These are phyloP conservation scores for Corythornis leucogaster DNA, from an alignment of 2,797 vertebrate species.

Conservation along the genomic window DNA sequence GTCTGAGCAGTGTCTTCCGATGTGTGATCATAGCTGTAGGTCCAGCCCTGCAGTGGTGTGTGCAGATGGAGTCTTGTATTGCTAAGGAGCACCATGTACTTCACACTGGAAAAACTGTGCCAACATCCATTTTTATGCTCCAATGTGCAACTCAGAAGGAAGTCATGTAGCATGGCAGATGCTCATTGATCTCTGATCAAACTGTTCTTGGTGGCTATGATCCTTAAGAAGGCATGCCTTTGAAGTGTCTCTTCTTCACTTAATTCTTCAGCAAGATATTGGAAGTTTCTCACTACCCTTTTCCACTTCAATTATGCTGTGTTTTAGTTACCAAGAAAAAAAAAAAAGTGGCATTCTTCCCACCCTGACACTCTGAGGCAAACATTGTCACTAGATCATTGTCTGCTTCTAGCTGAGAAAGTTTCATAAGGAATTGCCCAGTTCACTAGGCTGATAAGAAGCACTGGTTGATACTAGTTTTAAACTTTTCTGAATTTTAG, in stretches of 20 bases:
- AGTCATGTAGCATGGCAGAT: not conserved
- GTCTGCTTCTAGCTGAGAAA: not conserved
- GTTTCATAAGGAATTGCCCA: not conserved
- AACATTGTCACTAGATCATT: not conserved
- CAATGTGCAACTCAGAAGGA: not conserved
- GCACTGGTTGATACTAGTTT: not conserved
- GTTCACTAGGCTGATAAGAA: not conserved
- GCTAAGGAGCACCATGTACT: not conserved
- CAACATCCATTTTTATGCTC: not conserved
- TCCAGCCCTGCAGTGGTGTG: not conserved
- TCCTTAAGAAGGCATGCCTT: not conserved
- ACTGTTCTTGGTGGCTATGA: not conserved
- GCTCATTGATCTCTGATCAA: conserved; percentile 8
- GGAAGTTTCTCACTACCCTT: not conserved
- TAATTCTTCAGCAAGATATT: not conserved
- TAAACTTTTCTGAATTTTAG: not conserved
- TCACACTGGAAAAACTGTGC: not conserved
- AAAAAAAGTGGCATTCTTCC: not conserved
- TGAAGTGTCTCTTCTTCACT: not conserved
- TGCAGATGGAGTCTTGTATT: not conserved
- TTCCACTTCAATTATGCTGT: not conserved
- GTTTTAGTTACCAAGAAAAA: not conserved
- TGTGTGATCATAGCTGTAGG: not conserved
- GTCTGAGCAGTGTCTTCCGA: not conserved
- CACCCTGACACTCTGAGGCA: accelerated